Percentiles rank a stretch among this genome's conserved stretches.
These are phyloP conservation scores for Diogma glabrata DNA, from an alignment of 2,888 invertebrate species.

Conservation along the genomic window DNA sequence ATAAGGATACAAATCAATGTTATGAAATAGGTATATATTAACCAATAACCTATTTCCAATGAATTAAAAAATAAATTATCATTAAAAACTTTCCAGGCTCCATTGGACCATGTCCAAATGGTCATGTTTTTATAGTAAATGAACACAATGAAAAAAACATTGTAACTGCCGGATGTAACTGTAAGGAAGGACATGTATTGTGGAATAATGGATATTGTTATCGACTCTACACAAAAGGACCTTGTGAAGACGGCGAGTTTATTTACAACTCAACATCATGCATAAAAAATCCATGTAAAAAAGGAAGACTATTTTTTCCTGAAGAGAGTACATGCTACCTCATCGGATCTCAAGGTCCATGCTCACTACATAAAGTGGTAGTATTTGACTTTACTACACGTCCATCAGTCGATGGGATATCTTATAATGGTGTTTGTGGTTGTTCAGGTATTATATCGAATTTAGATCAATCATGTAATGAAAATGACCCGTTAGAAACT, in stretches of 20 bases:
- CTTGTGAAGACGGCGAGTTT: slow-evolving; percentile 57
- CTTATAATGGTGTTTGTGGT: slow-evolving; percentile 71
- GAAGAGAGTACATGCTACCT: slow-evolving; percentile 61
- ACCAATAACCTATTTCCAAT: neutral
- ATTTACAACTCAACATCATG: slow-evolving; percentile 58
- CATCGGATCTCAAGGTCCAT: slow-evolving; percentile 67
- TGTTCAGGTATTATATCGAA: slow-evolving; percentile 43
- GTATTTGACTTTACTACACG: slow-evolving; percentile 70
- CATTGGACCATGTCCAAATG: slow-evolving; percentile 61
- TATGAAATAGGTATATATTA: slow-evolving; percentile 56
- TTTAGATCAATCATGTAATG: slow-evolving; percentile 32
- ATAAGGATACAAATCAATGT: slow-evolving; percentile 54
- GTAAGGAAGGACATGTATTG: slow-evolving; percentile 54
- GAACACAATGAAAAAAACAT: slow-evolving; percentile 23
- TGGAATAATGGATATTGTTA: slow-evolving; percentile 60
- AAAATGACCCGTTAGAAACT: slow-evolving; percentile 26
- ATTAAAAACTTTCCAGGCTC: slow-evolving; percentile 43
- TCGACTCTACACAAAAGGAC: slow-evolving; percentile 66
- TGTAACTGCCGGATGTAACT: slow-evolving; percentile 48
- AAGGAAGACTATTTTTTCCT: slow-evolving; percentile 66
- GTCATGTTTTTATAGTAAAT: slow-evolving; percentile 54
- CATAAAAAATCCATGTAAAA: slow-evolving; percentile 55
- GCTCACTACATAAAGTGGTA: slow-evolving; percentile 57
- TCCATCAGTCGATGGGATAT: slow-evolving; percentile 67
- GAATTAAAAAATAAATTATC: neutral